phyloP scores from a whole-genome alignment of 2,113 vertebrate species.

The Psettodes erumei region DNA sequence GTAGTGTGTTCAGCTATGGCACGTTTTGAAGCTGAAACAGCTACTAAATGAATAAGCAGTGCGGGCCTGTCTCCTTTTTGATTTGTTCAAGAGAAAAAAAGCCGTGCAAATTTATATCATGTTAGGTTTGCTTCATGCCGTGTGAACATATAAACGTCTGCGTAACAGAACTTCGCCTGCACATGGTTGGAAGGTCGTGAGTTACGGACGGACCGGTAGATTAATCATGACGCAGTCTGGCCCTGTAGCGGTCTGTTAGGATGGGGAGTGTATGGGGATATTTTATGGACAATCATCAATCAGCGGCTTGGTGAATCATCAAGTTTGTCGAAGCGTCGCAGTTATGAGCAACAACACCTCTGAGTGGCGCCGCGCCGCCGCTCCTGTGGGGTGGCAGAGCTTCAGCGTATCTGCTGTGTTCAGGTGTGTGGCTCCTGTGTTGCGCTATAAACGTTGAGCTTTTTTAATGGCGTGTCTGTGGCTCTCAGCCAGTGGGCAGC shows the following conservation, averaged over 20 bases:
- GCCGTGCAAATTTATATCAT: not conserved
- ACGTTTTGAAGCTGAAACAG: not conserved
- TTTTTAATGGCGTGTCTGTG: conserved; percentile 31
- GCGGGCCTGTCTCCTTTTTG: not conserved
- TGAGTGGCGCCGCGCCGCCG: conserved; percentile 20
- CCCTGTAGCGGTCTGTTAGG: conserved; percentile 24
- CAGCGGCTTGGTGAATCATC: conserved; percentile 57
- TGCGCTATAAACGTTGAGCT: not conserved
- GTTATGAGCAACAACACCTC: conserved; percentile 21
- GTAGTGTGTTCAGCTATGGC: not conserved
- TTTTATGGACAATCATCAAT: conserved; percentile 66
- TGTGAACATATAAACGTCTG: conserved; percentile 23
- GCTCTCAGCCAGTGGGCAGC: conserved; percentile 52
- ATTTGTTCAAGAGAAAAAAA: not conserved
- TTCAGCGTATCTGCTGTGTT: not conserved
- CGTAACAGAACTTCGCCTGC: not conserved
- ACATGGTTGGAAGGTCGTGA: conserved; percentile 43
- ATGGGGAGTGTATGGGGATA: conserved; percentile 28
- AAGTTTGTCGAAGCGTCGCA: conserved; percentile 28
- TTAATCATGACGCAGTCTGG: conserved; percentile 44
- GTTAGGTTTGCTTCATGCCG: conserved; percentile 29
- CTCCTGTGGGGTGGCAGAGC: too few species aligned
- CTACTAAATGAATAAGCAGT: not conserved
- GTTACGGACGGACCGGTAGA: conserved; percentile 45
- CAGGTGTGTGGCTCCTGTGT: not conserved